phyloP scores from a whole-genome alignment of 2,797 vertebrate species.

The Pseudochromis fuscus region DNA sequence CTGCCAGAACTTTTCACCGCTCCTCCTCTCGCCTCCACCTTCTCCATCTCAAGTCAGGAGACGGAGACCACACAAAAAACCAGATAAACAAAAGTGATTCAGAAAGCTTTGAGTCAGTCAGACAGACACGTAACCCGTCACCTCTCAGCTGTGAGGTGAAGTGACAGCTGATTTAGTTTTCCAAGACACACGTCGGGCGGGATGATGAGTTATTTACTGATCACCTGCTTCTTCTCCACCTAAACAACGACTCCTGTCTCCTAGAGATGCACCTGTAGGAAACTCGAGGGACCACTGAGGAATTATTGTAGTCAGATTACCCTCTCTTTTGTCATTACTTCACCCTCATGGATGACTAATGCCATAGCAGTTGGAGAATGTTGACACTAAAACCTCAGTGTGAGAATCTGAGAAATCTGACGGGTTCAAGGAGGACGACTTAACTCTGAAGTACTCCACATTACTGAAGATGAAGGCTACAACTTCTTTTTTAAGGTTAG shows the following conservation, averaged over 20 bases:
- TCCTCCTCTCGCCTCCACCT: slow-evolving; percentile 31
- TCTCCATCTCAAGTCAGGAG: slow-evolving; percentile 13
- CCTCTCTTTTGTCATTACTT: too few relatives aligned
- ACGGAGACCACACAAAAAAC: slow-evolving; percentile 1
- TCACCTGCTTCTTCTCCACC: slow-evolving; percentile 14
- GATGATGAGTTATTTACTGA: slow-evolving; percentile 32
- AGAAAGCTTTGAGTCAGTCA: slow-evolving; percentile 30
- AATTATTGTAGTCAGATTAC: too few relatives aligned
- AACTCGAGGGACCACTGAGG: too few relatives aligned
- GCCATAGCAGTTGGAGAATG: too few relatives aligned
- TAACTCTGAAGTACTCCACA: too few relatives aligned
- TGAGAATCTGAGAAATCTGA: too few relatives aligned
- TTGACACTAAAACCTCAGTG: too few relatives aligned
- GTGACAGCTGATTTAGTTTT: slow-evolving; percentile 23
- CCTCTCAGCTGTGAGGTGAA: slow-evolving; percentile 14
- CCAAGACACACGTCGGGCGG: slow-evolving; percentile 13
- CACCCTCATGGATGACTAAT: too few relatives aligned
- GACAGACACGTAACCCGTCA: slow-evolving; percentile 6
- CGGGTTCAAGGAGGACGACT: too few relatives aligned
- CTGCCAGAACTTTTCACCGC: slow-evolving; percentile 42
- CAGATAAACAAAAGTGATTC: slow-evolving; percentile 26
- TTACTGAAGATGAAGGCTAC: too few relatives aligned
- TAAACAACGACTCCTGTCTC: neutral
- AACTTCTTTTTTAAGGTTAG: too few relatives aligned
- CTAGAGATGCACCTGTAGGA: too few relatives aligned